Evolutionary conservation across 2,888 invertebrate genomes (phyloP).

Genomic region (Callosobruchus maculatus): DNA sequence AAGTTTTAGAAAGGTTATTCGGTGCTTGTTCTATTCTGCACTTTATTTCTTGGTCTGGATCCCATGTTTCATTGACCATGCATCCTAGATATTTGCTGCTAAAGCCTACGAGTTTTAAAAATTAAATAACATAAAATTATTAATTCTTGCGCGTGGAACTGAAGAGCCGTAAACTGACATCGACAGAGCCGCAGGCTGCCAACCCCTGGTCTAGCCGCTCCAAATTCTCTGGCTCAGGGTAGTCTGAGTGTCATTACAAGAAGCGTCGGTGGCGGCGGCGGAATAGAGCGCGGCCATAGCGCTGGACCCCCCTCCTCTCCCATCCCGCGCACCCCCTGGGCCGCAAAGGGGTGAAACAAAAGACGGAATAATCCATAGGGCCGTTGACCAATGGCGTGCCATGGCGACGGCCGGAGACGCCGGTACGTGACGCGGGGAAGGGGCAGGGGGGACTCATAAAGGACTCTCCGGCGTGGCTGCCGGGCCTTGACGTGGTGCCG

Average conservation of each 20-base stretch:
- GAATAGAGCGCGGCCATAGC: conserved; percentile 1
- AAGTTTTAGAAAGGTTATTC: too few relatives aligned
- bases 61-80: too few relatives aligned
- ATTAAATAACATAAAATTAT: too few relatives aligned
- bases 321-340: conserved; percentile 13
- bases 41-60: too few relatives aligned
- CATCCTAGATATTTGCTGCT: too few relatives aligned
- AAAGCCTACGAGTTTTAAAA: too few relatives aligned
- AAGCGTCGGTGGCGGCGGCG: too few relatives aligned
- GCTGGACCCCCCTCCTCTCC: conserved; percentile 29
- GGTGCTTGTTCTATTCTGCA: too few relatives aligned
- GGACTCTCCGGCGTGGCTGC: not conserved
- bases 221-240: conserved; percentile 14
- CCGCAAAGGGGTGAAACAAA: conserved; percentile 47
- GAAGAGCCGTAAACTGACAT: too few relatives aligned
- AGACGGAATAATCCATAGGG: conserved; percentile 52
- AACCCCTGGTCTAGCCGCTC: not conserved
- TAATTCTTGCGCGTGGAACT: too few relatives aligned
- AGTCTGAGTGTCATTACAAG: conserved; percentile 50
- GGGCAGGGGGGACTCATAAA: not conserved
- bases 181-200: too few relatives aligned
- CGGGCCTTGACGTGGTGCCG: not conserved
- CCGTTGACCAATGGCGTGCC: conserved; percentile 49
- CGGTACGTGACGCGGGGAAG: conserved; percentile 11
- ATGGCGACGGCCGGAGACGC: not conserved